Conservation (phyloP, 2,888 invertebrate species). For the Oscheius sp. region DNA sequence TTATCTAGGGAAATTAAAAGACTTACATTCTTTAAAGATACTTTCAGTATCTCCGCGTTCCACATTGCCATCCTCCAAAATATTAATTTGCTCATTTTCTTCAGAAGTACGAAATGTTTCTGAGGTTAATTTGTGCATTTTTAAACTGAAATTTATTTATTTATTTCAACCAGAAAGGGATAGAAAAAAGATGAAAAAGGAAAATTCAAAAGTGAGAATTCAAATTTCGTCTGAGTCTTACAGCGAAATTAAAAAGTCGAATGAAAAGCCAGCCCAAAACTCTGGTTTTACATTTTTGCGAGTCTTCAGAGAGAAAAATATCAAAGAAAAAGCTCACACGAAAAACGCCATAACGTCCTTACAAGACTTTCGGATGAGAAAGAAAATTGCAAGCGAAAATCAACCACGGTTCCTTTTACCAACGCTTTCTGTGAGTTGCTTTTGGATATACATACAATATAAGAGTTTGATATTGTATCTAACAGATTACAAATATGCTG, state of each 20-base stretch:
- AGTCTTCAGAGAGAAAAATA: background rate
- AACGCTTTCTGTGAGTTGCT: too few relatives aligned
- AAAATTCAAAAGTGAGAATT: background rate
- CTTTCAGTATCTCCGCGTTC: conserved; percentile 18
- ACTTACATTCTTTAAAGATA: conserved; percentile 22
- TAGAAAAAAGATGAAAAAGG: background rate
- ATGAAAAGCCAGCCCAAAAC: background rate
- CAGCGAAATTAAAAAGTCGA: background rate
- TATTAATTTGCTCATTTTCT: background rate
- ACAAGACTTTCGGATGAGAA: too few relatives aligned
- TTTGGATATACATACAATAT: too few relatives aligned
- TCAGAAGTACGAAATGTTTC: background rate
- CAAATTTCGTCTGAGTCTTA: background rate
- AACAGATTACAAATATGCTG: too few relatives aligned
- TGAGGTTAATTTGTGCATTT: background rate
- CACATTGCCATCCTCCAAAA: background rate
- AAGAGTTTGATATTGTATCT: too few relatives aligned
- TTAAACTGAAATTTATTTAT: background rate
- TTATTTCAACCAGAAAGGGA: background rate
- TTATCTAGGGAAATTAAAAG: background rate
- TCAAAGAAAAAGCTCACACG: background rate
- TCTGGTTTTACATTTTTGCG: background rate
- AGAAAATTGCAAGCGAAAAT: too few relatives aligned
- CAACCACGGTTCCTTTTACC: too few relatives aligned
- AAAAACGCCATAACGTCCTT: too few relatives aligned